Conservation (phyloP, 1,140 invertebrate species). For the Ridgeia piscesae region DNA sequence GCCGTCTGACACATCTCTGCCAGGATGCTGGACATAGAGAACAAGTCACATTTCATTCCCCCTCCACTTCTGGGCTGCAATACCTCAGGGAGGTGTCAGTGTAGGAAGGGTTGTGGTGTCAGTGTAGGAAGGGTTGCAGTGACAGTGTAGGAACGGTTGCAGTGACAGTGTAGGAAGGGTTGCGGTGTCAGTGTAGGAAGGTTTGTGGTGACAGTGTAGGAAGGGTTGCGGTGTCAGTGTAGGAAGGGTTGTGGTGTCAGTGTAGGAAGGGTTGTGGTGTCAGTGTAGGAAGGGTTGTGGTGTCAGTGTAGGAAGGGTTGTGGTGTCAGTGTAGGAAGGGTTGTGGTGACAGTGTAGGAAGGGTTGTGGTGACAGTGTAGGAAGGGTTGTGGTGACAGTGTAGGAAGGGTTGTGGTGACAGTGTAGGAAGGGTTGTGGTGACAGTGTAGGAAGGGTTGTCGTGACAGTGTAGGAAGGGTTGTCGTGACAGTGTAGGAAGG, state of each 20-base stretch:
- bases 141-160: too few species aligned
- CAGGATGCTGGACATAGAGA: not conserved
- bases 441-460: not conserved
- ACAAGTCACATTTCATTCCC: not conserved
- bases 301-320: not conserved
- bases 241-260: not conserved
- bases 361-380: not conserved
- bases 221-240: not conserved
- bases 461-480: not conserved
- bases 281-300: not conserved
- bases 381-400: not conserved
- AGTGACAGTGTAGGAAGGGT: not conserved
- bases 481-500: not conserved
- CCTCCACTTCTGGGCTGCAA: not conserved
- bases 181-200: not conserved
- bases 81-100: not conserved
- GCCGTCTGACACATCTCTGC: not conserved
- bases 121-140: too few species aligned
- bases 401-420: not conserved
- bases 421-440: not conserved
- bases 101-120: not conserved
- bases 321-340: not conserved
- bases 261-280: not conserved
- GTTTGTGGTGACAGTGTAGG: too few species aligned
- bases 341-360: too few species aligned